Percentiles rank a stretch among this genome's conserved stretches.
phyloP scores from a whole-genome alignment of 1,140 invertebrate genomes.

The Aphelenchoides fujianensis region DNA sequence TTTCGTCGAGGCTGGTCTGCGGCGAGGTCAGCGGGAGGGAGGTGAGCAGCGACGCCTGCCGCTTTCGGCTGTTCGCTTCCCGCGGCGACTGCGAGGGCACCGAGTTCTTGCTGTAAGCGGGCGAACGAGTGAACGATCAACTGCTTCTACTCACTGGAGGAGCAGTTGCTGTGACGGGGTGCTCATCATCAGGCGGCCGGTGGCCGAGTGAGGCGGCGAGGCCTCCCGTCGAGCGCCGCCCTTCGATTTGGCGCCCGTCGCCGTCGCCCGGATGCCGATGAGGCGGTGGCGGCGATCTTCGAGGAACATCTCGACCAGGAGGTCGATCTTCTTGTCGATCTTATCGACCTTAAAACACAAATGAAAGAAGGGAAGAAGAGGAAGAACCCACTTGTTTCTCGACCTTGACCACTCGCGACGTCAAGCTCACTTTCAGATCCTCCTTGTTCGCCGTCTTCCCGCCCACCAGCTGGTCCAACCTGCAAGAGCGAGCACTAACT shows the following conservation, averaged over 20 bases:
- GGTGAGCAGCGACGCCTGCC: not conserved
- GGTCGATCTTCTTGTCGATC: constrained; percentile 83
- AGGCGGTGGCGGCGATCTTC: constrained; percentile 71
- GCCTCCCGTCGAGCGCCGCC: constrained; percentile 1
- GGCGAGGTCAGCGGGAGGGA: not conserved
- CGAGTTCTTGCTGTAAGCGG: constrained; percentile 19
- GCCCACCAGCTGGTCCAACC: constrained; percentile 84
- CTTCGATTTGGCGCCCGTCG: not conserved
- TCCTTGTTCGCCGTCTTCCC: constrained; percentile 85
- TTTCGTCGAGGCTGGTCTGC: constrained; percentile 2
- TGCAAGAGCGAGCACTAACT: constrained; percentile 63
- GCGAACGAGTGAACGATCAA: not conserved
- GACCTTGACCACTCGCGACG: constrained; percentile 86
- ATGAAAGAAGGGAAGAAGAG: not conserved
- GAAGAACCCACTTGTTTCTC: constrained; percentile 78
- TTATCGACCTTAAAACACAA: constrained; percentile 75
- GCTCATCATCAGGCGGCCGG: constrained; percentile 3
- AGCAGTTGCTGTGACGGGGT: constrained; percentile 11
- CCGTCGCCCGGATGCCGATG: not conserved
- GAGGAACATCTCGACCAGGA: constrained; percentile 85
- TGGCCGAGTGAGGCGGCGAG: constrained; percentile 22
- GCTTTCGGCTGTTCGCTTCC: not conserved
- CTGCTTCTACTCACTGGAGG: constrained; percentile 3
- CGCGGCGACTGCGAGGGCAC: constrained; percentile 6
- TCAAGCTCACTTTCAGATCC: constrained; percentile 85